Evolutionary conservation across 2,113 vertebrate species (phyloP).

Genomic region (Eonycteris spelaea): DNA sequence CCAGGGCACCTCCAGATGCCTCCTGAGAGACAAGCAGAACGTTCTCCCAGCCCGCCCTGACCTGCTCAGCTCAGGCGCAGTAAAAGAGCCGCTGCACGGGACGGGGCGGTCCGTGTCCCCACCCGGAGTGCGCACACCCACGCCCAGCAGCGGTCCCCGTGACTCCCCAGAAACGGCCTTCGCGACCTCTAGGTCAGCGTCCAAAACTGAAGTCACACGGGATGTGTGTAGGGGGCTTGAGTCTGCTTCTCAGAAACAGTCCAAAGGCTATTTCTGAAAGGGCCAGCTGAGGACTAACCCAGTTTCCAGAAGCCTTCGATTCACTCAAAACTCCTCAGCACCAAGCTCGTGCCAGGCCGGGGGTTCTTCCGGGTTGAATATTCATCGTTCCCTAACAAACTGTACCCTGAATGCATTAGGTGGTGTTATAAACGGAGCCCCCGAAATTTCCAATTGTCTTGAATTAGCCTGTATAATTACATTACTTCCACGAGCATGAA

Average conservation of each 20-base stretch:
- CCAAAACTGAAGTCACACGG: not conserved
- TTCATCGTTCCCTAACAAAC: not conserved
- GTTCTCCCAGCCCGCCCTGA: not conserved
- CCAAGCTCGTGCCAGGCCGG: not conserved
- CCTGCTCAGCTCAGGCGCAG: not conserved
- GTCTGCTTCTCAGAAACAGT: not conserved
- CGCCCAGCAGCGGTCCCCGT: rapidly evolving
- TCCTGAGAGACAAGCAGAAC: too few relatives aligned
- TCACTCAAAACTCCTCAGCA: not conserved
- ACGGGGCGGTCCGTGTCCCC: not conserved
- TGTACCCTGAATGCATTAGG: not conserved
- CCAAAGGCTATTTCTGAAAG: not conserved
- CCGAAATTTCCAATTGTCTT: not conserved
- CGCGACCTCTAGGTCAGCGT: not conserved
- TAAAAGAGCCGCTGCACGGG: rapidly evolving
- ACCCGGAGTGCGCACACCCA: rapidly evolving
- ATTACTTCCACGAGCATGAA: not conserved
- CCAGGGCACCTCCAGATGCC: not conserved
- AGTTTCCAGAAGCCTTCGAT: not conserved
- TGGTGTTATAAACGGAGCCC: not conserved
- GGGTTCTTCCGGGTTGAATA: not conserved
- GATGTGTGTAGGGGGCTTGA: not conserved
- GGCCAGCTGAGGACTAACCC: not conserved
- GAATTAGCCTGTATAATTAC: not conserved
- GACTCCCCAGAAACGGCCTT: not conserved